Evolutionary conservation across 1,140 invertebrate species (phyloP).

Genomic region (Achatina immaculata): DNA sequence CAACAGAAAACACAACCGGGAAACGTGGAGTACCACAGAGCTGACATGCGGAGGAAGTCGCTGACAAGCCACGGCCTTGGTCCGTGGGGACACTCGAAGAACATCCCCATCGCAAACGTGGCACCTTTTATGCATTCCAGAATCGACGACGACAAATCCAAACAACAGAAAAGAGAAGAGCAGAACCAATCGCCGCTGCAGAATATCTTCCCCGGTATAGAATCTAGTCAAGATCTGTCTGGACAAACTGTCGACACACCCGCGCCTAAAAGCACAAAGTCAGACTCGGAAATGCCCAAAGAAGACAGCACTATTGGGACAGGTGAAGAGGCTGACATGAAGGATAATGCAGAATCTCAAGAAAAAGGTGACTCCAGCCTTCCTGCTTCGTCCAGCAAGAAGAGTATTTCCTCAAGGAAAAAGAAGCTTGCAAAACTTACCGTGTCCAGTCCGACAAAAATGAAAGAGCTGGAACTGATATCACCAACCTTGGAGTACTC

Average conservation of each 20-base stretch:
- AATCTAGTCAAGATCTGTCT: neutral
- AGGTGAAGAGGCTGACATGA: neutral
- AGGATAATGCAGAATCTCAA: neutral
- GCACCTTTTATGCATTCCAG: conserved; percentile 59
- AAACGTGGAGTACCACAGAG: conserved; percentile 7
- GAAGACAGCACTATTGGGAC: neutral
- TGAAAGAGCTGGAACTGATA: conserved; percentile 37
- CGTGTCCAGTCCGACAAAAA: conserved; percentile 36
- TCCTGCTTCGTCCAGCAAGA: conserved; percentile 13
- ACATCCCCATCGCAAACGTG: conserved; percentile 63
- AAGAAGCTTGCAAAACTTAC: conserved; percentile 36
- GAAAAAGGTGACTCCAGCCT: neutral
- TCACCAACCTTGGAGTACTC: conserved; percentile 29
- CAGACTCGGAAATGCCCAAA: neutral
- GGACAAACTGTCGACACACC: neutral
- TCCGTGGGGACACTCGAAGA: conserved; percentile 52
- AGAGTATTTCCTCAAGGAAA: conserved; percentile 16
- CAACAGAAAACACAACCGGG: neutral
- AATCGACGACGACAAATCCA: conserved; percentile 25
- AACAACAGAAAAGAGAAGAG: conserved; percentile 15
- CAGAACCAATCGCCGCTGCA: neutral
- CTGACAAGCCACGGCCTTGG: conserved; percentile 18
- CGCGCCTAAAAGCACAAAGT: neutral
- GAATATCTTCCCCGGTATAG: neutral
- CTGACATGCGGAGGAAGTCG: conserved; percentile 43